Base-by-base conservation (phyloP, 2,797 vertebrate species). In the Enteromius mattozi region DNA sequence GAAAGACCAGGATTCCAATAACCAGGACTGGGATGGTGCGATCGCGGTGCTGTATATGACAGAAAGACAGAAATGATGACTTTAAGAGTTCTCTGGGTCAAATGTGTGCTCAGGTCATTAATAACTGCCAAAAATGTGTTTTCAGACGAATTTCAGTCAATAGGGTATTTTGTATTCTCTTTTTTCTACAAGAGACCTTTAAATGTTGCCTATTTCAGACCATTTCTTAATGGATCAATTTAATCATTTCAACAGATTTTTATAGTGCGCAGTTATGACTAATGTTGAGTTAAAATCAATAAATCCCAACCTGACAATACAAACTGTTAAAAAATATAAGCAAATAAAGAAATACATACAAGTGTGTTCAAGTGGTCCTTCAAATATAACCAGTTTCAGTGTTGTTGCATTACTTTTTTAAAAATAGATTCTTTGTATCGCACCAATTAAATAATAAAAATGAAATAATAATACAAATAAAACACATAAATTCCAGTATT, bases 1-100 rank as follows among this genome's bases (percentile, higher is more conserved):
- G 95, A 89, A 99, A 99, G 75, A 99, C 97, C 0, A 99, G 95
- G 89, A 99, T 97, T 19, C 97, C 97, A 2, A 99, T 99, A 91
- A 99, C 97, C 21, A 99, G 94, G 84, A 99, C 96, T 0, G 98
- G 98, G 75, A 98, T 89, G 0, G 98, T 98, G 0, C 97, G 95
- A 89, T 99, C 97, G 0, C 95, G 94, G 80, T 97, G 95, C 98
- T 99, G 92, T 33, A 56, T 80, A 42, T 24, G n/a, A 85, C 42
- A n/a, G 4, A 71, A 8, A 59, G 10, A 70, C 9, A 71, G n/a
- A 30, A 6, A 17, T 6, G 33, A 2, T 2, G 27, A 33, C 45
- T 51, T 33, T 0, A 40, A 40, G 21, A 13, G 59, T 3, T 42
- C 9, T 9, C 10, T 1, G 13, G 42, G 42, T n/a, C 37, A 30